Evolutionary conservation across 2,113 vertebrate species (phyloP), one percentile per base, ranked within the genome.

Genomic region (Cottus gobio): DNA sequence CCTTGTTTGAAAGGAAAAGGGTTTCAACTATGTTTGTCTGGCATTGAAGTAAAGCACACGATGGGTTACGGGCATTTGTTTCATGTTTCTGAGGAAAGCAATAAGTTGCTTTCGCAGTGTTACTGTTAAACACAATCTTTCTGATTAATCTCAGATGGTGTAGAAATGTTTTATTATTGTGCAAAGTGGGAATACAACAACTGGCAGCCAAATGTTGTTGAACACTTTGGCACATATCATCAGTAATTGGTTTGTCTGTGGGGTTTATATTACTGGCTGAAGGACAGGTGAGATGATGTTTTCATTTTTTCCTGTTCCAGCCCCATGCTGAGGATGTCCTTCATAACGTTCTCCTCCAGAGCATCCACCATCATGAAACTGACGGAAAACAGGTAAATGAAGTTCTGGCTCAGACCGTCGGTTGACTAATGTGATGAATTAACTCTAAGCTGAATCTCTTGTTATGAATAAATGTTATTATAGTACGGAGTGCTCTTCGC

Each of bases 321-420:
- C 86, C 97, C 97, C 0, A 95, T 96, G 92, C 56, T 97, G 82
- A 91, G 96, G 73, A 96, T 99, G 92, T 99, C 97, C 42, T 97
- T 98, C 92, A 97, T 99, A 0, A 95, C 96, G 13, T 99, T 96
- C 90, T 97, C 96, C 46, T 94, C 95, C 31, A 90, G 91, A 52
- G 96, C 95, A 1, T 92, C 84, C 18, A 95, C 94, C 0, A 64
- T 98, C 91, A 94, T 98, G 96, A 94, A 93, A 1, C 90, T 98
- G 79, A 98, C 97, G 0, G 96, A 96, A 90, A 95, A 97, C 93
- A 96, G 95, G 98, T 95, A 92, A 90, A 68, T 20, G 0, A 58
- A 18, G 26, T 61, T 11, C 4, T 1, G 2, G 10, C 7, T 42
- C 31, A 22, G 42, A 10, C 1, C 10, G 3, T 12, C 8, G 46